Evolutionary conservation across 2,888 invertebrate species (phyloP).

Genomic region (Metalampra italica): DNA sequence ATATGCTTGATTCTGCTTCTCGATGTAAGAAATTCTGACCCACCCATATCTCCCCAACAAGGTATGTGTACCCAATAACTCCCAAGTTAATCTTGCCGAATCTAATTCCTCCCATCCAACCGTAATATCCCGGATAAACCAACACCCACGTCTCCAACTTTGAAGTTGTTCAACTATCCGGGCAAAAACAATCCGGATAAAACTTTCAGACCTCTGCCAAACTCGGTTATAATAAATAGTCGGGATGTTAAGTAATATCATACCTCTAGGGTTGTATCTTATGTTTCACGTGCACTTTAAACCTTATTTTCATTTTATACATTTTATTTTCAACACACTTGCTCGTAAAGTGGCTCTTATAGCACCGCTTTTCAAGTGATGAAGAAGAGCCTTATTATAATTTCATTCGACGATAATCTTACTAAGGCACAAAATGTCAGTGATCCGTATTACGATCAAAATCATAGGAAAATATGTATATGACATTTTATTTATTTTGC

Average conservation of each 20-base stretch:
- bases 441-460: no score
- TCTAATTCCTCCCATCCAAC: background rate
- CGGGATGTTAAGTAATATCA: background rate
- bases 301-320: no score
- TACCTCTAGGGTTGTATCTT: background rate
- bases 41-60: background rate
- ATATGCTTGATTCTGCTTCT: background rate
- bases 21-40: background rate
- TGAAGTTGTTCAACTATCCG: background rate
- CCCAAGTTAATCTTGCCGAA: background rate
- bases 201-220: conserved; percentile 4
- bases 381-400: no score
- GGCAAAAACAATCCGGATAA: conserved; percentile 9
- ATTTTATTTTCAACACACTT: no score
- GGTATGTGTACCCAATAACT: background rate
- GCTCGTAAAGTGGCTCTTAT: no score
- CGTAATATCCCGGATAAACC: background rate
- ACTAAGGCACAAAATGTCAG: no score
- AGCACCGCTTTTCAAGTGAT: no score
- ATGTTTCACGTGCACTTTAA: no score
- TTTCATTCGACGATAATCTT: no score
- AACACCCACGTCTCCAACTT: background rate
- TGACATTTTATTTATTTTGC: no score
- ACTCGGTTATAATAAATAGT: conserved; percentile 6
- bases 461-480: no score